phyloP scores from a whole-genome alignment of 2,113 vertebrate genomes.

The Aldabrachelys gigantea region DNA sequence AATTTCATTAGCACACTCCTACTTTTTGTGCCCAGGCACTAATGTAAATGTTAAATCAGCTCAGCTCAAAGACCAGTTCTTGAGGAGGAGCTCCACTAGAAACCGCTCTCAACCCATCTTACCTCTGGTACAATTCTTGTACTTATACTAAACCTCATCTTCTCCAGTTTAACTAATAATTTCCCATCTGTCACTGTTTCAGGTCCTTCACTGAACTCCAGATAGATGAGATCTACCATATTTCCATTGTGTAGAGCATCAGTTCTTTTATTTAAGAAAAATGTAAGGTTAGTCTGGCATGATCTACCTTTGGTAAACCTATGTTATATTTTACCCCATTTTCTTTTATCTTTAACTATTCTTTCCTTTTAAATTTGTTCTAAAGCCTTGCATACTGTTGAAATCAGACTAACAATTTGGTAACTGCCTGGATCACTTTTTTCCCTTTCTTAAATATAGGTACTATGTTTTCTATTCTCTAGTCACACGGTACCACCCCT shows the following conservation, averaged over 20 bases:
- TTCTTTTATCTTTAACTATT: not conserved
- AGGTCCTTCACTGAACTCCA: not conserved
- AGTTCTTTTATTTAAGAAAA: not conserved
- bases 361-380: not conserved
- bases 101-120: not conserved
- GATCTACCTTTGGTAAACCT: not conserved
- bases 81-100: not conserved
- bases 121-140: not conserved
- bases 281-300: not conserved
- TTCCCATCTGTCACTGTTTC: not conserved
- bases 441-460: not conserved
- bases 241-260: not conserved
- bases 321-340: not conserved
- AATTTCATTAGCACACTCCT: not conserved
- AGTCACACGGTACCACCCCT: not conserved
- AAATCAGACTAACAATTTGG: not conserved
- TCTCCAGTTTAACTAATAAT: not conserved
- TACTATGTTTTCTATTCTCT: not conserved
- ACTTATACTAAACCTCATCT: not conserved
- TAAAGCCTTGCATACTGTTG: not conserved
- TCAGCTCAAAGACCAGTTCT: not conserved
- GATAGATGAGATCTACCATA: not conserved
- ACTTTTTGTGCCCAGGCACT: not conserved
- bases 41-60: not conserved
- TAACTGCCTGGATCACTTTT: not conserved